Base-by-base conservation (phyloP, 2,797 vertebrate genomes). In the Serranus cabrilla region DNA sequence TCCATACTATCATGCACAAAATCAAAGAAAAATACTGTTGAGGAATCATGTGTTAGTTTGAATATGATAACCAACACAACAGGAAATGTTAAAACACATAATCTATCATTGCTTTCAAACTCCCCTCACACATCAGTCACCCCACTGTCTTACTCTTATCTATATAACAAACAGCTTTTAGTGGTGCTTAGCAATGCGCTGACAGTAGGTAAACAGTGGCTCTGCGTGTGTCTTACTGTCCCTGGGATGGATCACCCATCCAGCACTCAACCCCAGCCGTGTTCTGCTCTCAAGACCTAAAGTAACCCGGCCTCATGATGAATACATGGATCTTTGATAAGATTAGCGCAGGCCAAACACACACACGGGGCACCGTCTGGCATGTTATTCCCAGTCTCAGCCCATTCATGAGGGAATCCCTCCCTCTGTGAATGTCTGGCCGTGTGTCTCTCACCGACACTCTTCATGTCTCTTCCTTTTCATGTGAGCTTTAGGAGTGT, bases 301-400 rank as follows among this genome's bases (percentile, higher is more conserved):
- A 79, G 84, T 81, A 82, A 87, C 66, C 11, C 74, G 80, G 79
- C 81, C 74, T 78, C 79, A 73, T 90, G 84, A 92, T 86, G 90
- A 93, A 92, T 80, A 82, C 78, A 80, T 74, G 73, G 60, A 73
- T 56, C 63, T 39, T 27, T 83, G 92, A 93, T 93, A 91, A 92
- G 90, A 93, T 90, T 88, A 93, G 55, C 40, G 39, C 23, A 40
- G 61, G 49, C 66, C 78, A 83, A 76, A 86, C 79, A 85, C 68
- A 65, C 71, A 73, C 71, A 87, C 9, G 49, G 43, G 76, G 55
- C 74, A 80, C 81, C 51, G 74, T 87, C 68, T 83, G 13, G 68
- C 71, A 62, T 84, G 87, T 82, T 88, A 70, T 76, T 81, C 63
- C 80, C 70, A 63, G 82, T 67, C 60, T n/a, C 54, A 69, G 62